These are phyloP conservation scores for Geotrypetes seraphini DNA, from an alignment of 2,797 vertebrate genomes.

Conservation along the genomic window DNA sequence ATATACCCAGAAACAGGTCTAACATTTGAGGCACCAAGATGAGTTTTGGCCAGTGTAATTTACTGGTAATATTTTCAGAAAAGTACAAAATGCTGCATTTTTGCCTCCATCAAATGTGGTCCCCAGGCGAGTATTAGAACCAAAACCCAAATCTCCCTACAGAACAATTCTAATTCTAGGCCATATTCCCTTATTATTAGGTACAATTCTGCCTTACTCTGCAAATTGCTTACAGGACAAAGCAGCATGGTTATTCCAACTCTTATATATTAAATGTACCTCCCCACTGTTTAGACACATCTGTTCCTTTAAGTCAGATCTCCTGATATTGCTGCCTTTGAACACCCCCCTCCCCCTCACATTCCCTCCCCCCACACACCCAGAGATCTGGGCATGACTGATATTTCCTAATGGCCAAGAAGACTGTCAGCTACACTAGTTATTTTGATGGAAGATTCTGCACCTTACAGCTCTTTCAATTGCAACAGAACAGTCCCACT, in stretches of 20 bases:
- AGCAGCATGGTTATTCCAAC: slow-evolving; percentile 2
- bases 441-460: slow-evolving; percentile 1
- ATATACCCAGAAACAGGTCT: too few species aligned
- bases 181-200: slow-evolving; percentile 19
- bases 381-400: not conserved
- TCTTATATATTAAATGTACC: not conserved
- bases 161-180: slow-evolving; percentile 17
- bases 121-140: slow-evolving; percentile 14
- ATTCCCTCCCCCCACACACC: too few species aligned
- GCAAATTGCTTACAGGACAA: slow-evolving; percentile 24
- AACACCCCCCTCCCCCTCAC: too few species aligned
- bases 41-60: too few species aligned
- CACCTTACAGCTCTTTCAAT: not conserved
- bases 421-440: not conserved
- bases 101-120: too few species aligned
- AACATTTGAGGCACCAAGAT: too few species aligned
- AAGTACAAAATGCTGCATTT: too few species aligned
- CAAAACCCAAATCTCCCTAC: slow-evolving; percentile 21
- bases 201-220: slow-evolving; percentile 13
- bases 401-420: slow-evolving; percentile 2
- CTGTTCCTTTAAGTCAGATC: not conserved
- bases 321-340: not conserved
- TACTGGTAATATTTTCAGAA: too few species aligned
- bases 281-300: too few species aligned
- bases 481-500: too few species aligned